Base-by-base conservation (phyloP, 2,113 vertebrate species). In the Tetrao urogallus region DNA sequence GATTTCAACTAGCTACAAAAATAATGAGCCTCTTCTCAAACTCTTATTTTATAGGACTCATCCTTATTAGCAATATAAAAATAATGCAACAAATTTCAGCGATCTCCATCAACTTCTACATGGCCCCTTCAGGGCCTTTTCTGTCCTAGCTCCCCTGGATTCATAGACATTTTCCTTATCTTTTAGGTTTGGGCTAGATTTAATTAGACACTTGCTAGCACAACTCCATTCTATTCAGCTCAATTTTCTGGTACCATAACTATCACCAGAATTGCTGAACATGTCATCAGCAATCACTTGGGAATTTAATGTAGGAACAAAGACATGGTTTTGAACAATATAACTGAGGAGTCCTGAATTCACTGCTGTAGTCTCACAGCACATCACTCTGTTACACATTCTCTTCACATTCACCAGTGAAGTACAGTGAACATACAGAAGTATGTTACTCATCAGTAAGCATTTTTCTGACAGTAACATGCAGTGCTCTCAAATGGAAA, bases 131-230 rank as follows among this genome's bases (percentile, higher is more conserved):
- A 78, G 90, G 92, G 93, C 80, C 34, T 94, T 93, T 88, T 92
- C 47, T 94, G 94, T 93, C 86, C 93, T 28, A 94, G 18, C 94
- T 96, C 80, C n/a, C 76, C 63, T 52, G 77, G 47, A 61, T 64
- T 77, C 86, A 60, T 3, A 40, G 28, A 60, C 1, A 3, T 74
- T 90, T 88, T 54, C 28, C 18, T 45, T 54, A 7, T 74, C 82
- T 71, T 90, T 47, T 27, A 83, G 69, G 73, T 19, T 75, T 75
- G 8, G 60, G 47, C 34, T 32, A 83, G 52, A 95, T 94, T 77
- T 86, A 95, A 86, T 69, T 90, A 92, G 89, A 84, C 76, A 81
- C 52, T 88, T 86, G 38, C 61, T 90, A 72, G 42, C 61, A 75
- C 74, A 78, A 38, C 57, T 93, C 86, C 11, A 4, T 47, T 88